phyloP scores from a whole-genome alignment of 2,113 vertebrate species.

The Platysternon megacephalum region DNA sequence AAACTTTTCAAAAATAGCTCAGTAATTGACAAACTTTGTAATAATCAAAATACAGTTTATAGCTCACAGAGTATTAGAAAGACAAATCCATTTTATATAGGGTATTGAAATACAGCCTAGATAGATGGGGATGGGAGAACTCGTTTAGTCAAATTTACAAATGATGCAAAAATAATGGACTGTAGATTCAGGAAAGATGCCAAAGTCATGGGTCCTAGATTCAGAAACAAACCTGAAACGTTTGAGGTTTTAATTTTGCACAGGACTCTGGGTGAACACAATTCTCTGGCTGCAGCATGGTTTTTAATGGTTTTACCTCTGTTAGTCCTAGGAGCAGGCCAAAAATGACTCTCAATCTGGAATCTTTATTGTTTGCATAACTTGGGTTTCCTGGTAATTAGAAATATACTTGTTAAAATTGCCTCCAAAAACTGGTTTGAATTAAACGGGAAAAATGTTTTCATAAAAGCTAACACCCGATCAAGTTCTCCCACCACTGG shows the following conservation, averaged over 20 bases:
- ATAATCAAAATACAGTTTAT: background rate
- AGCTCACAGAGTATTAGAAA: background rate
- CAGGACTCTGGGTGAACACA: accelerated
- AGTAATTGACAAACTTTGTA: background rate
- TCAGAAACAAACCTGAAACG: background rate
- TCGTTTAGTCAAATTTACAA: background rate
- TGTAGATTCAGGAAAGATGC: background rate
- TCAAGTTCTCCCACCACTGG: background rate
- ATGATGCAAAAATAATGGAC: background rate
- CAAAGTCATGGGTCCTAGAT: background rate
- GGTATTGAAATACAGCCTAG: background rate
- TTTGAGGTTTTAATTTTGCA: accelerated
- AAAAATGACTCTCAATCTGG: background rate
- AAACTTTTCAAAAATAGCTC: accelerated
- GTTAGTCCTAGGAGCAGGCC: background rate
- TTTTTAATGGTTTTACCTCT: background rate
- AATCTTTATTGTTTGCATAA: background rate
- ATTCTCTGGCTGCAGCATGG: background rate
- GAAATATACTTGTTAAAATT: background rate
- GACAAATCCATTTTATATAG: background rate
- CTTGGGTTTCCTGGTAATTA: background rate
- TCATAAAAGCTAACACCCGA: background rate
- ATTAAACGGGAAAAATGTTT: background rate
- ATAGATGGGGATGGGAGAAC: background rate
- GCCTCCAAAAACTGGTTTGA: background rate